A percentile compares a stretch with the other conserved stretches of the same genome.
Conservation (phyloP, 2,888 invertebrate species). For the Micropterix aruncella region DNA sequence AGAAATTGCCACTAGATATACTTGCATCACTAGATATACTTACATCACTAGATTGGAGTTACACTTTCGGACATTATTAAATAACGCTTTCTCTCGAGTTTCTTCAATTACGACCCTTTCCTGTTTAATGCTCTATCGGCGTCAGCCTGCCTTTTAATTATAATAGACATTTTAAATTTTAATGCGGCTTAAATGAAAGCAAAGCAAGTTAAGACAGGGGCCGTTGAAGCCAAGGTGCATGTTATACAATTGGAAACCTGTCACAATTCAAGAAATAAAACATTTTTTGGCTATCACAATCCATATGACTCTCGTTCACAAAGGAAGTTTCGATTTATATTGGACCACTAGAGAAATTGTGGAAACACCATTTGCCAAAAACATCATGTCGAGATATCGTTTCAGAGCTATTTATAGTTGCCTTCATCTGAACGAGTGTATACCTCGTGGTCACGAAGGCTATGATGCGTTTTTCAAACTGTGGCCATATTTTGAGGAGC, state of each 20-base stretch:
- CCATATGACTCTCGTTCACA: slow-evolving; percentile 10
- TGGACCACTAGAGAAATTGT: slow-evolving; percentile 12
- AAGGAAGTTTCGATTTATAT: slow-evolving; percentile 12
- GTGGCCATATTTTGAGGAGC: slow-evolving; percentile 11
- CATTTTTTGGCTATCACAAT: slow-evolving; percentile 8
- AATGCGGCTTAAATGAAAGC: too few species aligned
- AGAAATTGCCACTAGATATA: too few species aligned
- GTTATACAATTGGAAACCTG: slow-evolving; percentile 10
- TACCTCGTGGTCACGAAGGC: slow-evolving; percentile 8
- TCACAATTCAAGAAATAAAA: slow-evolving; percentile 8
- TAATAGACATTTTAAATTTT: too few species aligned
- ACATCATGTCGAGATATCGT: slow-evolving; percentile 10
- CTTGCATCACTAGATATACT: too few species aligned
- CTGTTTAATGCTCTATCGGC: too few species aligned
- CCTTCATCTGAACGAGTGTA: slow-evolving; percentile 11
- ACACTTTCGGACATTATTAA: too few species aligned
- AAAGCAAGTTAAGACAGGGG: slow-evolving; percentile 4
- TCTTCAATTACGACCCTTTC: too few species aligned
- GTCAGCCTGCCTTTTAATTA: too few species aligned
- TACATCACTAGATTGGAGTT: too few species aligned
- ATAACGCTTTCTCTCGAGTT: too few species aligned
- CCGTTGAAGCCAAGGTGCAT: slow-evolving; percentile 6
- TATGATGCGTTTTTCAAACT: slow-evolving; percentile 12
- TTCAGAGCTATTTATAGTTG: slow-evolving; percentile 13
- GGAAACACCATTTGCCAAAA: slow-evolving; percentile 10